Conservation (phyloP, 2,113 vertebrate genomes). For the Crotophaga sulcirostris region DNA sequence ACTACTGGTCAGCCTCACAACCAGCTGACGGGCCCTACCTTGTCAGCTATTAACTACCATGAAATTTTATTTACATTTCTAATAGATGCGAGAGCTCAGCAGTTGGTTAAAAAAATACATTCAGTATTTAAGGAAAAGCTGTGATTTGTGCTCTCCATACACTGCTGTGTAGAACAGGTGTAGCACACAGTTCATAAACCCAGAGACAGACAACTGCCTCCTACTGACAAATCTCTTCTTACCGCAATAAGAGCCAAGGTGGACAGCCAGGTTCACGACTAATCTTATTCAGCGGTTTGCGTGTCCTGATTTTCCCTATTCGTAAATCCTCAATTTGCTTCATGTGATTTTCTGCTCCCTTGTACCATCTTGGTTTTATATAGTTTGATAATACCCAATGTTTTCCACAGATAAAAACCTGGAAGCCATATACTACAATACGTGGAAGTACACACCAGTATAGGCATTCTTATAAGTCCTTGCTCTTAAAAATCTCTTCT, state of each 20-base stretch:
- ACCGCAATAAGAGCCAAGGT: neutral
- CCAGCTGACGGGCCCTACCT: neutral
- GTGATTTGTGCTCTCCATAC: neutral
- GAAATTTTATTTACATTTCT: neutral
- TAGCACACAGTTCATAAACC: neutral
- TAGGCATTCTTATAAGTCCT: neutral
- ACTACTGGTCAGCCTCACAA: neutral
- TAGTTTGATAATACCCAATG: neutral
- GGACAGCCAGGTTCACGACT: neutral
- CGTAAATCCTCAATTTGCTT: neutral
- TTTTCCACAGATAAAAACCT: neutral
- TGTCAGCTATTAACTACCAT: neutral
- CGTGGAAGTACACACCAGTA: neutral
- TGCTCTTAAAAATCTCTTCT: neutral
- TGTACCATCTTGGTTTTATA: neutral
- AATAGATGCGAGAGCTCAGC: neutral
- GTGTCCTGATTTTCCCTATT: neutral
- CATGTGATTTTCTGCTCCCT: neutral
- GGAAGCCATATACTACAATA: neutral
- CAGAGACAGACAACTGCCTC: neutral
- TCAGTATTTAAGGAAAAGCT: neutral
- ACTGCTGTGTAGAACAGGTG: neutral
- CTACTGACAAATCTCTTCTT: neutral
- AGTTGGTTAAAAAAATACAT: neutral
- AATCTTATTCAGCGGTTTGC: neutral